phyloP scores from a whole-genome alignment of 2,113 vertebrate genomes.

The Pontoporia blainvillei region DNA sequence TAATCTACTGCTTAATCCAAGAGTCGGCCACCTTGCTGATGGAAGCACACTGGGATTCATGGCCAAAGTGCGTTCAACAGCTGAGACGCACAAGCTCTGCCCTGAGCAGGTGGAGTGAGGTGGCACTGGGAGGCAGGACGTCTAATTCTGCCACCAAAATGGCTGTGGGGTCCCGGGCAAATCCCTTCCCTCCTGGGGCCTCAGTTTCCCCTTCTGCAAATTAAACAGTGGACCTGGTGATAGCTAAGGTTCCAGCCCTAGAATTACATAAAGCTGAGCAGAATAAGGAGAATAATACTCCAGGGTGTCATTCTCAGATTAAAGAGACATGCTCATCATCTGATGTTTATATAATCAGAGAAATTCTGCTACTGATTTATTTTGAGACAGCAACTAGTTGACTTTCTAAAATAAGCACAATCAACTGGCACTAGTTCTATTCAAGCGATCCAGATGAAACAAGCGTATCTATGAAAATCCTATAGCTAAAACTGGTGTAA shows the following conservation, averaged over 20 bases:
- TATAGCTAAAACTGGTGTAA: neutral
- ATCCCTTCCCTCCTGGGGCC: neutral
- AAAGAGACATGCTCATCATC: neutral
- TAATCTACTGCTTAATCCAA: neutral
- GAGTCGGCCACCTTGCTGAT: neutral
- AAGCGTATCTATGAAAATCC: neutral
- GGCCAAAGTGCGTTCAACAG: neutral
- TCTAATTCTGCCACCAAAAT: neutral
- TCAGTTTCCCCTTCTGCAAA: conserved; percentile 3
- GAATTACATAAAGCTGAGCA: neutral
- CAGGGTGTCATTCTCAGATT: neutral
- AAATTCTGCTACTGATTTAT: conserved; percentile 37
- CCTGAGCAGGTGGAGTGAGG: rapidly evolving
- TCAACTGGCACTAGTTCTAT: neutral
- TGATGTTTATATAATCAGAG: conserved; percentile 39
- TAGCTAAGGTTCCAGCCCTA: neutral
- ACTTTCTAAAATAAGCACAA: conserved; percentile 53
- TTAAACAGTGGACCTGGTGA: neutral
- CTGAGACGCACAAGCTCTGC: neutral
- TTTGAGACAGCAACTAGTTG: conserved; percentile 36
- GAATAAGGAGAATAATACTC: neutral
- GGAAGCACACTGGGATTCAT: neutral
- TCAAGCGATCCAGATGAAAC: neutral
- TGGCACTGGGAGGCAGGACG: neutral
- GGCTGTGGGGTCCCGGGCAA: neutral